A percentile compares a stretch with the other conserved stretches of the same genome.
Evolutionary conservation across 2,797 vertebrate species (phyloP).

Genomic region (Sebastes kiyomatsui): DNA sequence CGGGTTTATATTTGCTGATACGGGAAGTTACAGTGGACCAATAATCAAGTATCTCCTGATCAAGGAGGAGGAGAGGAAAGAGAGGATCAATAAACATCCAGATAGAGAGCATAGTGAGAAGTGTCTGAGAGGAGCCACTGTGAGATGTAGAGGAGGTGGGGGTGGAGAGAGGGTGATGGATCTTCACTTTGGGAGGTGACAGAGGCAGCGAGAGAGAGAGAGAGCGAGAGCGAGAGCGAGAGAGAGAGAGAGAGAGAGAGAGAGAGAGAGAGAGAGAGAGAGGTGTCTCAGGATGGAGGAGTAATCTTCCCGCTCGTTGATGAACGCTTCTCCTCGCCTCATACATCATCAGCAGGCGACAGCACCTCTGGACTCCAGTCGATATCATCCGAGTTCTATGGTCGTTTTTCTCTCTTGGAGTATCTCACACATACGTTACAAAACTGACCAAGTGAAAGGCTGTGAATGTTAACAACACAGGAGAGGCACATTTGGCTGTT

Average conservation of each 20-base stretch:
- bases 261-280: background rate
- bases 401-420: constrained; percentile 26
- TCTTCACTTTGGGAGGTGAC: constrained; percentile 42
- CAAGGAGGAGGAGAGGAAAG: background rate
- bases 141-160: constrained; percentile 1
- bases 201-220: background rate
- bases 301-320: constrained; percentile 62
- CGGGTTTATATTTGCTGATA: background rate
- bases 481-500: background rate
- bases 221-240: background rate
- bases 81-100: constrained; percentile 34
- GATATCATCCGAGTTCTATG: constrained; percentile 27
- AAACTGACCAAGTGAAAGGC: background rate
- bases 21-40: background rate
- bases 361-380: constrained; percentile 46
- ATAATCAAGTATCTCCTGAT: background rate
- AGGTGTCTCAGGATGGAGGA: constrained; percentile 51
- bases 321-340: constrained; percentile 49
- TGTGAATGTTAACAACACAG: background rate
- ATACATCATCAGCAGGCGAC: constrained; percentile 64
- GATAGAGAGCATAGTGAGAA: background rate
- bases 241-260: background rate
- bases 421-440: background rate
- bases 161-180: constrained; percentile 36
- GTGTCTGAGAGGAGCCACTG: background rate